Conservation (phyloP, 2,797 vertebrate genomes). For the Poliocrania exsul region DNA sequence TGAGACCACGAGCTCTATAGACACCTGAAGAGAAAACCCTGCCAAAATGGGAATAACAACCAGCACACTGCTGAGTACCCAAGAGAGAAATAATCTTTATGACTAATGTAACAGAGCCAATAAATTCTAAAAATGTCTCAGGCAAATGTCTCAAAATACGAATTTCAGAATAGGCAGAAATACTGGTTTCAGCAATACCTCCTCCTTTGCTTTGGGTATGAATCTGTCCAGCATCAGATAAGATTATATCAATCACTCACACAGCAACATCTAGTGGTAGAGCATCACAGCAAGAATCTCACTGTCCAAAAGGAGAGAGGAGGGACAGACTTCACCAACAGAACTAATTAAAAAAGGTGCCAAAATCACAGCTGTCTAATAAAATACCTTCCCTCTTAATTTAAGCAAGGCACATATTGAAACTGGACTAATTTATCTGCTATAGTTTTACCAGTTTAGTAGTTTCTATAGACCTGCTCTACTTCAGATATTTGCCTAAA, state of each 20-base stretch:
- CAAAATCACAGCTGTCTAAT: background rate
- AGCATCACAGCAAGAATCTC: background rate
- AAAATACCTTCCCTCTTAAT: background rate
- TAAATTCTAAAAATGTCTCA: conserved; percentile 20
- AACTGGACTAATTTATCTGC: background rate
- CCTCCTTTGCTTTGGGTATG: background rate
- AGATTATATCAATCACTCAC: conserved; percentile 35
- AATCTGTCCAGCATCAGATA: background rate
- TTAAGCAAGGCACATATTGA: background rate
- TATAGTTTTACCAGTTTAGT: background rate
- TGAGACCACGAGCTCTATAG: background rate
- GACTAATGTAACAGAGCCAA: background rate
- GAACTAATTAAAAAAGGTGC: background rate
- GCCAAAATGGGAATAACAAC: background rate
- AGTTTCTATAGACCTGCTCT: background rate
- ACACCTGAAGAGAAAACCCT: background rate
- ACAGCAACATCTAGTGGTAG: conserved; percentile 50
- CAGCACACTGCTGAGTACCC: background rate
- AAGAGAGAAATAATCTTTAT: background rate
- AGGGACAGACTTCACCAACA: background rate
- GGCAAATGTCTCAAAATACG: background rate
- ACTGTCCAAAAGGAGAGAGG: background rate
- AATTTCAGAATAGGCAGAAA: background rate
- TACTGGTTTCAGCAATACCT: background rate
- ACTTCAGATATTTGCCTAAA: background rate